A percentile compares a stretch with the other conserved stretches of the same genome.
These are phyloP conservation scores for Prionace glauca DNA, from an alignment of 2,797 vertebrate genomes.

Conservation along the genomic window DNA sequence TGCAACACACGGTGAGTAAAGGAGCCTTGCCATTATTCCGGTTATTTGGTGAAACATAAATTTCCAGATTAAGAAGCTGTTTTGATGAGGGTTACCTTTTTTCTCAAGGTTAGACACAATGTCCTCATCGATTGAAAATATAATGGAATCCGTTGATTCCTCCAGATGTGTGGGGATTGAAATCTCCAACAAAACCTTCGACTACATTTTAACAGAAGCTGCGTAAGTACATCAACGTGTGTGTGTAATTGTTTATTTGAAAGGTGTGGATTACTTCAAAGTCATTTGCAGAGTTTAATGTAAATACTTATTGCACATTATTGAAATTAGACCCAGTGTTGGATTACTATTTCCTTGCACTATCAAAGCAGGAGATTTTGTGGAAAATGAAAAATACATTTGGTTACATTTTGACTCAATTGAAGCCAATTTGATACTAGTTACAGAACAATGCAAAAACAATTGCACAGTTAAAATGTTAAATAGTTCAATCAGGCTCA, in stretches of 20 bases:
- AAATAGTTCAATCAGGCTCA: background rate
- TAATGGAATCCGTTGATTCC: background rate
- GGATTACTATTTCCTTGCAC: background rate
- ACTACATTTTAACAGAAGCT: background rate
- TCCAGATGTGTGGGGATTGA: constrained; percentile 28
- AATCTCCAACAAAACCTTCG: background rate
- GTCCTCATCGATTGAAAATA: background rate
- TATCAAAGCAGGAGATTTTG: background rate
- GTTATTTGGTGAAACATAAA: background rate
- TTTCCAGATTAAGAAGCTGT: background rate
- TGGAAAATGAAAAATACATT: background rate
- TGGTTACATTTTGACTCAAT: background rate
- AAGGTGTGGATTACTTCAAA: too few relatives aligned
- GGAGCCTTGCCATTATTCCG: too few relatives aligned
- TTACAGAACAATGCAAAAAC: background rate
- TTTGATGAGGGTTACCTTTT: background rate
- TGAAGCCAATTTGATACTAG: background rate
- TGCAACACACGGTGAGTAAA: background rate
- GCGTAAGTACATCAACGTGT: background rate
- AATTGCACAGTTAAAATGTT: background rate
- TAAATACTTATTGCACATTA: background rate
- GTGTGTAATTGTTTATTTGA: background rate
- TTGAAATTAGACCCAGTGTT: background rate
- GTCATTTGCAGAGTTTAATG: background rate
- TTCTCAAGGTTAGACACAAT: constrained; percentile 1